Evolutionary conservation across 2,888 invertebrate species (phyloP), one percentile per base, ranked within the genome.

Genomic region (Ochropleura leucogaster): DNA sequence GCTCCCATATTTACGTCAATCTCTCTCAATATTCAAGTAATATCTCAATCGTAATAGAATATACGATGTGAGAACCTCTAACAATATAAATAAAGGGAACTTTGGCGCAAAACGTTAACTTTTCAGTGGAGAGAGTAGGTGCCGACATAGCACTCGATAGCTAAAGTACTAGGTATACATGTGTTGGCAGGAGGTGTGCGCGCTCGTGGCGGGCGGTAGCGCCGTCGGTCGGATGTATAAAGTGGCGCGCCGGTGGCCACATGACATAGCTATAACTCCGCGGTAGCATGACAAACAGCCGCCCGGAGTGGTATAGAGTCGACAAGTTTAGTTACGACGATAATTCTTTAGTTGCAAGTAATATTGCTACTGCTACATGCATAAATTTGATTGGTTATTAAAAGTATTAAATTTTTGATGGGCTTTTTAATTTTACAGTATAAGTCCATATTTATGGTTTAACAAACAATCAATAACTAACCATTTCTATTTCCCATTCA

Each of bases 171-270:
- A 86, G 85, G 87, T 90, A 90, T 90, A 89, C 89, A 90, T 89
- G 85, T 88, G 87, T 85, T 46, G 70, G 73, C 66, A 85, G 87
- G 89, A 91, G 90, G 91, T 90, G 87, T 84, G 74, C 72, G 59
- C 84, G 87, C 84, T 90, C 92, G 92, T 92, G 92, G 93, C 93
- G 93, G 93, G 94, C 93, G 94, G 94, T 92, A 92, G 94, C 94
- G 93, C 87, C 87, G 87, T 85, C 87, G 87, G 86, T 94, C 95
- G 95, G 96, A 96, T 95, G 96, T 96, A 96, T 96, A 95, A 96
- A 96, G 96, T 96, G 95, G 95, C 96, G 96, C 95, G 96, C 94
- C 96, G 96, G 96, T 96, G 96, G 96, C 95, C 96, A 95, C 95
- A 94, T 95, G 94, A 95, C 96, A 96, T 95, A 96, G 95, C 95